Conservation (phyloP, 2,113 vertebrate species). For the Tachysurus vachellii region DNA sequence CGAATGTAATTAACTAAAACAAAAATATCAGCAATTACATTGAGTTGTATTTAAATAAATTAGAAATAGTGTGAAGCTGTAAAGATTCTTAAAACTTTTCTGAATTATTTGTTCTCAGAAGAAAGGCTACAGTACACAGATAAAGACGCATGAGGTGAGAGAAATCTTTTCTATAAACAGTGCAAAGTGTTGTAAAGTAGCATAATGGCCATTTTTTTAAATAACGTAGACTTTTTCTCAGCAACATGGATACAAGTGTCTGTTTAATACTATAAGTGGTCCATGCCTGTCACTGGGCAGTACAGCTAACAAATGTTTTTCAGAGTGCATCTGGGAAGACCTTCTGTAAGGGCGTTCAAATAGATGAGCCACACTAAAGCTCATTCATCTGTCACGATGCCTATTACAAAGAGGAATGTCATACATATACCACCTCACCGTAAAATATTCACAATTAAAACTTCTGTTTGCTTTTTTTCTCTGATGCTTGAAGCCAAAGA, state of each 20-base stretch:
- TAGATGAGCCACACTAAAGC: constrained; percentile 18
- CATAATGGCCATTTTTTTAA: constrained; percentile 11
- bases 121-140: neutral
- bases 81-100: neutral
- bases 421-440: neutral
- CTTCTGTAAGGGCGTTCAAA: neutral
- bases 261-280: constrained; percentile 22
- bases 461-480: neutral
- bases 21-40: neutral
- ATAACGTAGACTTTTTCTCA: neutral
- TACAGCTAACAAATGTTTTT: constrained; percentile 21
- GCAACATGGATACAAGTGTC: neutral
- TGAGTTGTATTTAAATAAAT: neutral
- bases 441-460: constrained; percentile 17
- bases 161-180: neutral
- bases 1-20: neutral
- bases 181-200: constrained; percentile 11
- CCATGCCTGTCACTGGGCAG: constrained; percentile 27
- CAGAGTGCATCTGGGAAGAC: constrained; percentile 20
- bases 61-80: neutral
- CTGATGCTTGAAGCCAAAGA: neutral
- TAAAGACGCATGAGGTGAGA: neutral
- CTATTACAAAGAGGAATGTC: constrained; percentile 9
- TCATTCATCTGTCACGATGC: constrained; percentile 30
- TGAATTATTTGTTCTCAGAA: neutral